Base-by-base conservation (phyloP, 2,888 invertebrate species). In the Sminthurides aquaticus region DNA sequence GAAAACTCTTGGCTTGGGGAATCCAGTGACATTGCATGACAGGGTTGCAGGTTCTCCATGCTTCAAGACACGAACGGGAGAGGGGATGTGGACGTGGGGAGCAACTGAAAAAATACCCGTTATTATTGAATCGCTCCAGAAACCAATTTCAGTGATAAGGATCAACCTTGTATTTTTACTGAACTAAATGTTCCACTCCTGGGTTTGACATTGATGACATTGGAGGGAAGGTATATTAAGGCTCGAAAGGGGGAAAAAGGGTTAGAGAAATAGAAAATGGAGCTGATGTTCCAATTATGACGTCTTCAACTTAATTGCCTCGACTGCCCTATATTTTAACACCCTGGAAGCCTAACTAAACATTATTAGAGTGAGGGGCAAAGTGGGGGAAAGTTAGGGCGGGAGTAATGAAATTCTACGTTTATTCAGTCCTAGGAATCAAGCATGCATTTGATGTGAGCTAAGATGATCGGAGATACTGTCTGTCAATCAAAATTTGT, bases 1-100 rank as follows among this genome's bases (percentile, higher is more conserved):
- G 8, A 77, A 77, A 55, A 82, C 78, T 22, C 71, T 77, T 1
- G 82, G 81, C 68, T 77, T 75, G 1, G 82, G 82, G 67, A 76
- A 75, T 43, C 82, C 82, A 1, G 73, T 76, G 1, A 79, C 80
- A 20, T 75, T 75, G 70, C 82, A 82, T 8, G 76, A 76, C 60
- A 82, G 69, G 15, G 75, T 77, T 49, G 81, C 75, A 0, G 78
- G 76, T 3, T 78, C 78, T 11, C 80, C 81, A 62, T 76, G 74
- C 66, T 76, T 74, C 24, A 79, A 65, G 18, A 71, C 73, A 28
- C 64, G 66, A 71, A 76, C 67, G 71, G 62, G 18, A 3, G 55
- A 34, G 20, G 52, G 24, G 22, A 67, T 61, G n/a, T 29, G 28
- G 11, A 67, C 70, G 26, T 65, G 62, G n/a, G 68, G 68, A 15